Evolutionary conservation across 2,888 invertebrate species (phyloP), one percentile per base, ranked within the genome.

Genomic region (Anoplius nigerrimus): DNA sequence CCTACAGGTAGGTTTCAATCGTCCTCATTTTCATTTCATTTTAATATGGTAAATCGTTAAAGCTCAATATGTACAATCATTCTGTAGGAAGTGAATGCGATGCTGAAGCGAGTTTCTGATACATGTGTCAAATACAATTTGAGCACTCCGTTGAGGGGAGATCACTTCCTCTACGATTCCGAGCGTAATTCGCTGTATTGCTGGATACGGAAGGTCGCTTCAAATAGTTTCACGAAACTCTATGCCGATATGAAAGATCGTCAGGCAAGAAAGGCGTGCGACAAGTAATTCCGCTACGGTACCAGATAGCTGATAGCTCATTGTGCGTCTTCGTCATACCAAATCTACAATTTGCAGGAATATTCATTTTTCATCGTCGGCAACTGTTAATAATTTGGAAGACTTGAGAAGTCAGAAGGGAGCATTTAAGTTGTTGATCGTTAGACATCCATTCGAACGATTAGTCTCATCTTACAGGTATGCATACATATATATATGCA

Each of bases 381-480:
- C 6, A 11, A 48, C 11, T 16, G 16, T n/a, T 2, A 71, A 75
- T 62, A 83, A 48, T 42, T 45, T 75, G 0, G 69, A 76, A 15
- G 68, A 83, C 24, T 62, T 83, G 0, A 71, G 81, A 16, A 76
- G 75, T 0, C 76, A 87, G 62, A 59, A 66, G 27, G 69, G 69
- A 22, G 72, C 81, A 8, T 86, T 87, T 55, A 88, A 88, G 72
- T 82, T 89, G 52, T 61, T 89, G 11, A 67, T 86, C 1, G 86
- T 89, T 0, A 81, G 89, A 48, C 89, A 89, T 80, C 89, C 89
- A 0, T 89, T 89, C 68, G 84, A 87, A 64, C 82, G 89, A 11
- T 75, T 89, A 0, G 88, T 89, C 13, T 89, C 89, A n/a, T 84
- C 87, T 0, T 89, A 87, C 67, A 86, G 87, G 88, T 87, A 83